These are phyloP conservation scores for Lordiphosa fenestrarum DNA, from an alignment of 2,888 invertebrate species.

Conservation along the genomic window DNA sequence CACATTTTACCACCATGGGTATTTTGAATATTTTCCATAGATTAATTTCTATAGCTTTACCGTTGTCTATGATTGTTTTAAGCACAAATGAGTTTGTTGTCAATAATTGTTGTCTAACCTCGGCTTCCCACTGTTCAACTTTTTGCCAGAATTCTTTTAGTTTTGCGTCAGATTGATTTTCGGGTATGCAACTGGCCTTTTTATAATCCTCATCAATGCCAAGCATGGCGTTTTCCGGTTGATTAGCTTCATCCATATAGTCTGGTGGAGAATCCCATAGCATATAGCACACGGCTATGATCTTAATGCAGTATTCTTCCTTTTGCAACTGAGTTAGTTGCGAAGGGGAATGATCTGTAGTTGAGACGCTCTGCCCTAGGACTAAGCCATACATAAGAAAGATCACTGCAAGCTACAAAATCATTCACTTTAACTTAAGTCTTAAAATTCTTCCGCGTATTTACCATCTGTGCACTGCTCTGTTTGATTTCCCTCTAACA, in stretches of 20 bases:
- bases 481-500: too few species aligned
- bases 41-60: background rate
- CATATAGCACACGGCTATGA: constrained; percentile 16
- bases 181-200: constrained; percentile 20
- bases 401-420: too few species aligned
- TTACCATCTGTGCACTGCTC: too few species aligned
- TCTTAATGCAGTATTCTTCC: constrained; percentile 33
- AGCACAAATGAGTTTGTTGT: constrained; percentile 2
- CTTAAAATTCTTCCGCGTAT: too few species aligned
- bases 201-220: background rate
- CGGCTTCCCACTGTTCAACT: constrained; percentile 23
- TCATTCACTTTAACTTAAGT: too few species aligned
- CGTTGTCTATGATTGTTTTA: background rate
- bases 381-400: too few species aligned
- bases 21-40: too few species aligned
- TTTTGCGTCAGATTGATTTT: background rate
- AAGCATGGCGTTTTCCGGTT: background rate
- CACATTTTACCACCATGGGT: too few species aligned
- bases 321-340: background rate
- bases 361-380: too few species aligned
- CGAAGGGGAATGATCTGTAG: too few species aligned
- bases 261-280: constrained; percentile 23
- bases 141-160: constrained; percentile 8
- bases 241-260: background rate
- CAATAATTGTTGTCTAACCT: constrained; percentile 8